Evolutionary conservation across 2,888 invertebrate species (phyloP).

Genomic region (Orthosia gracilis): DNA sequence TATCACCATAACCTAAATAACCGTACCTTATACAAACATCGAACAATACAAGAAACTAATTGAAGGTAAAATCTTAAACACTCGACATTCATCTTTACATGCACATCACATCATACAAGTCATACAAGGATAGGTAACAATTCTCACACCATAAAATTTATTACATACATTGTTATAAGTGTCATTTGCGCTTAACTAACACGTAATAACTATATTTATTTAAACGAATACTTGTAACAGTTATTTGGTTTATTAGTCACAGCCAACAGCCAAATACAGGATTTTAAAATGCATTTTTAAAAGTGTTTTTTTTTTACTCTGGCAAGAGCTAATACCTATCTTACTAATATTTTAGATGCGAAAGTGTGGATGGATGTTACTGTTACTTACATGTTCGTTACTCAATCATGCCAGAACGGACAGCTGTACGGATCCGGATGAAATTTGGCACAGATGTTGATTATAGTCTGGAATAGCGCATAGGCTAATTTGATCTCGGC

Average conservation of each 20-base stretch:
- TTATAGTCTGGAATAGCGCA: too few species aligned
- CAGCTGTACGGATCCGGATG: too few species aligned
- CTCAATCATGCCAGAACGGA: too few species aligned
- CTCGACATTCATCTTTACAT: constrained; percentile 32
- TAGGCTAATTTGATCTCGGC: too few species aligned
- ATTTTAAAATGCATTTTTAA: constrained; percentile 6
- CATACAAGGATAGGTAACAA: constrained; percentile 34
- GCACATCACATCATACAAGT: constrained; percentile 20
- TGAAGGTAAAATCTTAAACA: constrained; percentile 53
- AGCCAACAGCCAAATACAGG: too few species aligned
- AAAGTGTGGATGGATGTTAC: too few species aligned
- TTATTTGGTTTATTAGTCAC: constrained; percentile 24
- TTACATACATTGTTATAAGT: constrained; percentile 50
- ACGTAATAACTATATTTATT: constrained; percentile 54
- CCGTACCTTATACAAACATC: constrained; percentile 21
- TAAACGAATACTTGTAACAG: constrained; percentile 30
- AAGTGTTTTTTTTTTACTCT: not conserved
- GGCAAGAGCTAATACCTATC: not conserved
- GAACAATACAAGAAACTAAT: constrained; percentile 51
- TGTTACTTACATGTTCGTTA: too few species aligned
- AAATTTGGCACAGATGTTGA: too few species aligned
- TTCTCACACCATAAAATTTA: constrained; percentile 56
- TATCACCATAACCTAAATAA: constrained; percentile 9
- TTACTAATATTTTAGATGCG: too few species aligned
- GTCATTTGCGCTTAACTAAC: constrained; percentile 48